These are phyloP conservation scores for Trochalopteron elliotii DNA, from an alignment of 2,113 vertebrate genomes.

Conservation along the genomic window DNA sequence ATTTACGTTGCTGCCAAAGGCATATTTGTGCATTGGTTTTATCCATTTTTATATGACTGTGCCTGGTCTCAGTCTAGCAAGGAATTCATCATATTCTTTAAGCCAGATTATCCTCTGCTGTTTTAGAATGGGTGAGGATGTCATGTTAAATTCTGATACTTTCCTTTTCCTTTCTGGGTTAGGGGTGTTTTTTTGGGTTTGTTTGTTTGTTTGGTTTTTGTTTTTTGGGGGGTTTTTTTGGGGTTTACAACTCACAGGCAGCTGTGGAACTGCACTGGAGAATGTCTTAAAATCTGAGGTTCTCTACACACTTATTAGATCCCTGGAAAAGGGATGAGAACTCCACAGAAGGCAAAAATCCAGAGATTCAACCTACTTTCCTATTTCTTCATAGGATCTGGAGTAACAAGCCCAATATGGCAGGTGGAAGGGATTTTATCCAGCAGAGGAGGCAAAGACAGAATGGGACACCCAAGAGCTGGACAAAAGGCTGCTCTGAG, in stretches of 20 bases:
- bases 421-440: not conserved
- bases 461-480: not conserved
- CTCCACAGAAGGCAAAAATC: not conserved
- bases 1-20: not conserved
- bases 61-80: not conserved
- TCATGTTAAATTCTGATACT: not conserved
- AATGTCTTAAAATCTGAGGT: not conserved
- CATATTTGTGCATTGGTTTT: not conserved
- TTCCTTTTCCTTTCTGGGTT: not conserved
- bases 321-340: not conserved
- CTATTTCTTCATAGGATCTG: not conserved
- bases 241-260: not conserved
- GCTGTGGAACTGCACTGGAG: not conserved
- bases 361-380: not conserved
- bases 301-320: not conserved
- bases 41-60: not conserved
- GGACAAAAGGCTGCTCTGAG: not conserved
- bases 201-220: not conserved
- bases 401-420: fast-evolving
- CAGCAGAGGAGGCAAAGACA: not conserved
- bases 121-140: not conserved
- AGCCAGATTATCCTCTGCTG: not conserved
- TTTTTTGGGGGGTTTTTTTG: not conserved
- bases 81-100: not conserved
- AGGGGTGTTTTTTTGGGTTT: not conserved